A percentile compares a stretch with the other conserved stretches of the same genome.
These are phyloP conservation scores for Coreius guichenoti DNA, from an alignment of 2,797 vertebrate genomes.

Conservation along the genomic window DNA sequence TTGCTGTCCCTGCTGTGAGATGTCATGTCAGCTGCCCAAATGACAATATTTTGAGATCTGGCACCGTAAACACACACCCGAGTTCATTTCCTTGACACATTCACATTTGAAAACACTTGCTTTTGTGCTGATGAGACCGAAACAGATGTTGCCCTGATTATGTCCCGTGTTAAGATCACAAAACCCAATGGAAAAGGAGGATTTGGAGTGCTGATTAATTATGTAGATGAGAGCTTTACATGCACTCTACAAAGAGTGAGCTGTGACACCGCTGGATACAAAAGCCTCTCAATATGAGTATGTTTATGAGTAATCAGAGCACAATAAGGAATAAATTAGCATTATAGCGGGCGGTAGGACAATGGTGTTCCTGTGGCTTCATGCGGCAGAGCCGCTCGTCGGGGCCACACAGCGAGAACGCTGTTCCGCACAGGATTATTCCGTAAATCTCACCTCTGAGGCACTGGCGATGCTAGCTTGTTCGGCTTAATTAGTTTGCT, in stretches of 20 bases:
- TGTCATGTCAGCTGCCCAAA: conserved; percentile 14
- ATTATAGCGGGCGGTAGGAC: conserved; percentile 47
- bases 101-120: conserved; percentile 51
- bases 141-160: conserved; percentile 75
- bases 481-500: conserved; percentile 66
- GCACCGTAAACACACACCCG: conserved; percentile 12
- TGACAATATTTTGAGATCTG: conserved; percentile 23
- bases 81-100: conserved; percentile 8
- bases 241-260: conserved; percentile 56
- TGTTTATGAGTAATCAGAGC: conserved; percentile 60
- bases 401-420: conserved; percentile 16
- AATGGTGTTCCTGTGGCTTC: conserved; percentile 36
- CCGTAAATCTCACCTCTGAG: conserved; percentile 63
- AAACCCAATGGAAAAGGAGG: conserved; percentile 68
- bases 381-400: not conserved
- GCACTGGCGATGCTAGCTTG: conserved; percentile 59
- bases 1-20: conserved; percentile 9
- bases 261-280: conserved; percentile 59
- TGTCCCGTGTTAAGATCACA: conserved; percentile 68
- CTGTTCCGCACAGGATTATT: conserved; percentile 52
- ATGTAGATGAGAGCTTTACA: conserved; percentile 65
- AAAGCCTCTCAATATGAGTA: conserved; percentile 55
- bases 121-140: conserved; percentile 67
- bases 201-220: conserved; percentile 76
- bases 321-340: conserved; percentile 54